These are phyloP conservation scores for Mus spretus DNA, from an alignment of 2,797 vertebrate genomes.

Conservation along the genomic window DNA sequence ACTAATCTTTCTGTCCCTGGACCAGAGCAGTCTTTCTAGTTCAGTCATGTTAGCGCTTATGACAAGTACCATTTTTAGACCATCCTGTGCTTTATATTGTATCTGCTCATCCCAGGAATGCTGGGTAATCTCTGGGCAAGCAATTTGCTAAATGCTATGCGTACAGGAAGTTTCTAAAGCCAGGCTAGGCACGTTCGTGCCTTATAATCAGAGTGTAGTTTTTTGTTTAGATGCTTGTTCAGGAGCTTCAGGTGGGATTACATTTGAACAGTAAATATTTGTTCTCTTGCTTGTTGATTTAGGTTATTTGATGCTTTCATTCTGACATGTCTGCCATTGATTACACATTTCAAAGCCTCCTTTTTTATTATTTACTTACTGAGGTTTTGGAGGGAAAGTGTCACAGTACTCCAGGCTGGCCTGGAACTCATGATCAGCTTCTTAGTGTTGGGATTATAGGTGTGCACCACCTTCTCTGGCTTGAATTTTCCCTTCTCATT, in stretches of 20 bases:
- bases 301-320: not conserved
- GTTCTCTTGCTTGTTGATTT: not conserved
- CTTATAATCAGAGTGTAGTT: not conserved
- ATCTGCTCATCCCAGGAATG: slow-evolving; percentile 26
- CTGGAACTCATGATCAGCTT: not conserved
- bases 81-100: slow-evolving; percentile 25
- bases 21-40: slow-evolving; percentile 59
- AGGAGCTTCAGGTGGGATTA: not conserved
- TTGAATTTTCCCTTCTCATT: not conserved
- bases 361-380: not conserved
- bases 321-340: not conserved
- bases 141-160: slow-evolving; percentile 60
- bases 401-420: not conserved
- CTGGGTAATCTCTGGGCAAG: not conserved
- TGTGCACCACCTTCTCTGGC: not conserved
- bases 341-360: not conserved
- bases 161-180: slow-evolving; percentile 30
- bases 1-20: slow-evolving; percentile 19
- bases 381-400: not conserved
- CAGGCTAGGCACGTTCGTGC: not conserved
- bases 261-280: not conserved
- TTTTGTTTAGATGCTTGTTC: slow-evolving; percentile 28
- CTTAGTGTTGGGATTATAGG: not conserved
- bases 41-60: slow-evolving; percentile 60
- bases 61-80: slow-evolving; percentile 67